These are phyloP conservation scores for Andrena bucephala DNA, from an alignment of 2,888 invertebrate species.

Conservation along the genomic window DNA sequence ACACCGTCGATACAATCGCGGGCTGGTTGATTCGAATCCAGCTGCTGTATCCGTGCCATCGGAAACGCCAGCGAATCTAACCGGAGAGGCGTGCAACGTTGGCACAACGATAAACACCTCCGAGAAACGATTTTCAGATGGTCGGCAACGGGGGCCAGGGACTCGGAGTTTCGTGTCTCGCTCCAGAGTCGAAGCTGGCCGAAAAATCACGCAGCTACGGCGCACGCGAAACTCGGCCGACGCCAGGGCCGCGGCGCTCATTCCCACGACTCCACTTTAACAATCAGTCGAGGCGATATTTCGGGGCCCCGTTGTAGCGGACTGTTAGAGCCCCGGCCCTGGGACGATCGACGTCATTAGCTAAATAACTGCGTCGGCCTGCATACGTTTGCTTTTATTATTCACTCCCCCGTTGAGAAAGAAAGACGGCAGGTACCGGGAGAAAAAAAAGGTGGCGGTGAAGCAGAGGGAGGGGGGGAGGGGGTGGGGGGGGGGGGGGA, in stretches of 20 bases:
- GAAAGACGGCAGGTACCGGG: neutral
- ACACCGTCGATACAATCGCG: no score
- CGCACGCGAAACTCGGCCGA: neutral
- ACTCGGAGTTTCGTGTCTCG: neutral
- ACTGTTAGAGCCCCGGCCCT: conserved; percentile 46
- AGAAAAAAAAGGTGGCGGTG: no score
- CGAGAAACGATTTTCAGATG: conserved; percentile 10
- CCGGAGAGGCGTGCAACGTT: neutral
- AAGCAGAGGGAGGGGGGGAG: neutral
- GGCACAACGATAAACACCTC: neutral
- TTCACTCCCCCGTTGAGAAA: conserved; percentile 29
- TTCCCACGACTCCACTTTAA: conserved; percentile 25
- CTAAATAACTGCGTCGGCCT: conserved; percentile 62
- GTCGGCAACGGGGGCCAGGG: neutral
- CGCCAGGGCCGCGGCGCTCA: neutral
- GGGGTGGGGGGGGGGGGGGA: neutral
- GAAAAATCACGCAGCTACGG: neutral
- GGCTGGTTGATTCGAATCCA: neutral
- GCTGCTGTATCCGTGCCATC: neutral
- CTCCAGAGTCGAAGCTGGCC: neutral
- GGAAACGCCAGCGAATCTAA: neutral
- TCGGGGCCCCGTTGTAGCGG: conserved; percentile 37
- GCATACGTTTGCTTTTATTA: conserved; percentile 59
- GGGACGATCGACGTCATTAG: conserved; percentile 61
- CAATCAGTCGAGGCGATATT: neutral